Percentiles rank a stretch among this genome's conserved stretches.
Conservation (phyloP, 2,797 vertebrate species). For the Eurystomus glaucurus region DNA sequence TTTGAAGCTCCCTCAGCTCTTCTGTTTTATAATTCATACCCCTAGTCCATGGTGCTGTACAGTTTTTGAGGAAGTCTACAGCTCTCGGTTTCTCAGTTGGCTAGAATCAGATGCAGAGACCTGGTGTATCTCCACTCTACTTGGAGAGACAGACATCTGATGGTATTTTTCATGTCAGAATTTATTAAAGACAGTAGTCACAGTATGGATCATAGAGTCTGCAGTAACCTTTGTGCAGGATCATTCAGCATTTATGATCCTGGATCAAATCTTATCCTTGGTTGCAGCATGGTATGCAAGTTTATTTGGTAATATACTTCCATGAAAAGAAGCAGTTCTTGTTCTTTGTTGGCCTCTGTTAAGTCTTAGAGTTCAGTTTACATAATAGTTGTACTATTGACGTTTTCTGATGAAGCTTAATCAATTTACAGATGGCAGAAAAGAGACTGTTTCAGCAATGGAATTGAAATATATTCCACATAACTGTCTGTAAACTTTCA, state of each 20-base stretch:
- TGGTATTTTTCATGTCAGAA: not conserved
- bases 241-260: not conserved
- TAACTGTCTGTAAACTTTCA: not conserved
- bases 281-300: not conserved
- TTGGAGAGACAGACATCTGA: not conserved
- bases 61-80: not conserved
- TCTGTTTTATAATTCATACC: not conserved
- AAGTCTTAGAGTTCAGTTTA: not conserved
- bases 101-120: not conserved
- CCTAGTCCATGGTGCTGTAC: not conserved
- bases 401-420: not conserved
- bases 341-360: not conserved
- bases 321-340: not conserved
- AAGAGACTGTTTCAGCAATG: not conserved
- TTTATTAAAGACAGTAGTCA: not conserved
- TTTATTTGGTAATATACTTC: not conserved
- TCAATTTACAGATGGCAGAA: not conserved
- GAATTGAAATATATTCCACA: not conserved
- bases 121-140: not conserved
- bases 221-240: not conserved
- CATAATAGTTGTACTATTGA: not conserved
- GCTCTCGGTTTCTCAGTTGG: not conserved
- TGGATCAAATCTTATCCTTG: not conserved
- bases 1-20: not conserved
- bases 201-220: not conserved